Base-by-base conservation (phyloP, 2,888 invertebrate genomes). In the Melanargia galathea region DNA sequence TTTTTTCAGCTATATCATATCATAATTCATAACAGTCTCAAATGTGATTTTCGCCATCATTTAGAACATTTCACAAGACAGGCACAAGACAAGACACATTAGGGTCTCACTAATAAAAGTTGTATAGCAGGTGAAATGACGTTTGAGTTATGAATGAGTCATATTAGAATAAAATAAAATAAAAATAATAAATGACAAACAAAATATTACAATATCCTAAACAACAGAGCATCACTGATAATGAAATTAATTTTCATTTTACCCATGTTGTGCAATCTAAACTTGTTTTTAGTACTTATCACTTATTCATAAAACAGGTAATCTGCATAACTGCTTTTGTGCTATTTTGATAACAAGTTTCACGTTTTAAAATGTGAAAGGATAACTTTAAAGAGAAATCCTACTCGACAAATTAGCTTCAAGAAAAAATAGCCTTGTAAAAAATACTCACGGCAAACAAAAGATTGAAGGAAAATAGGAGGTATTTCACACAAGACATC, bases 401-500 rank as follows among this genome's bases (percentile, higher is more conserved):
- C 33, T 38, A 33, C 54, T 11, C 55, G 49, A 62, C 40, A 55
- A 48, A 22, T n/a, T 13, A 58, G 45, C 56, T 69, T 71, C 67
- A 59, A 63, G 54, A 63, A 69, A 72, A 69, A 67, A 63, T 65
- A 68, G 65, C 68, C 60, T 63, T 35, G 60, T 61, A 71, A 73
- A 74, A 67, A 65, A 70, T 73, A 93, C 96, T 95, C 90, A 97
- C 97, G 89, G 96, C 97, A 91, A 97, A 96, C 72, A 97, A 87
- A 73, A 97, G 93, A 89, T 97, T 97, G 92, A 97, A 97, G 74
- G 95, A 93, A 86, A 97, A 97, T 56, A 97, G 93, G 66, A 97
- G 93, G 84, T 96, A 97, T 90, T 97, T 97, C 75, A 97, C 94
- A 91, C 97, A 97, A 75, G 96, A 94, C 94, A 96, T 95, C 80